Percentiles rank a stretch among this genome's conserved stretches.
Evolutionary conservation across 2,113 vertebrate species (phyloP).

Genomic region (Callocephalon fimbriatum): DNA sequence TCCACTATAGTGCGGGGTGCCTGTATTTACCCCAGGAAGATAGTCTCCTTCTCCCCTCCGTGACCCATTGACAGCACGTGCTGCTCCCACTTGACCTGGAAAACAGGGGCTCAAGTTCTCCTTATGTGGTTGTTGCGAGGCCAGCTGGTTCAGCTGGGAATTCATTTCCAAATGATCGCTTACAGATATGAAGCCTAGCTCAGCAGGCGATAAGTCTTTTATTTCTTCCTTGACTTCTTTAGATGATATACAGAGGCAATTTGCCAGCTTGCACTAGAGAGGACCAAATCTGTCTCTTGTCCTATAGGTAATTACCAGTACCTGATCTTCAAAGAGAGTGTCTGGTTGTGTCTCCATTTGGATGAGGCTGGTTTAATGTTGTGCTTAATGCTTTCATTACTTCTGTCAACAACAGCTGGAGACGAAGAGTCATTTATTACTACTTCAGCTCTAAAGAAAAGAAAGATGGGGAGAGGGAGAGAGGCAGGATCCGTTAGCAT

Average conservation of each 20-base stretch:
- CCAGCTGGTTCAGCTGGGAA: not conserved
- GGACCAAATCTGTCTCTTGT: conserved; percentile 50
- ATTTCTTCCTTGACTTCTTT: conserved; percentile 65
- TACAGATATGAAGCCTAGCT: conserved; percentile 55
- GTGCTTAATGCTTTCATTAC: conserved; percentile 80
- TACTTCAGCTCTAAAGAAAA: conserved; percentile 73
- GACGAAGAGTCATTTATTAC: conserved; percentile 80
- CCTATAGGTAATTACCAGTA: conserved; percentile 72
- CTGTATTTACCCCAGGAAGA: not conserved
- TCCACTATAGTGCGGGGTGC: not conserved
- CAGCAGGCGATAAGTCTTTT: conserved; percentile 56
- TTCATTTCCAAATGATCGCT: conserved; percentile 36
- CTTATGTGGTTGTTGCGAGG: accelerated
- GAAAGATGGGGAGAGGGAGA: not conserved
- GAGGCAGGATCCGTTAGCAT: conserved; percentile 60
- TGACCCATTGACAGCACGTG: not conserved
- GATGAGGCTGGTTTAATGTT: conserved; percentile 74
- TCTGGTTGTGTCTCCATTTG: conserved; percentile 85
- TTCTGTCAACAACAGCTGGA: conserved; percentile 79
- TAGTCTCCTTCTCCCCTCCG: not conserved
- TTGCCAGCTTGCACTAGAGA: conserved; percentile 39
- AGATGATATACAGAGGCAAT: conserved; percentile 52
- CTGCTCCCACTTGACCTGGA: not conserved
- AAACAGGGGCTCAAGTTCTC: not conserved
- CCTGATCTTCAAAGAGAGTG: conserved; percentile 85